Evolutionary conservation across 2,113 vertebrate species (phyloP), one percentile per base, ranked within the genome.

Genomic region (Vulpes ferrilata): DNA sequence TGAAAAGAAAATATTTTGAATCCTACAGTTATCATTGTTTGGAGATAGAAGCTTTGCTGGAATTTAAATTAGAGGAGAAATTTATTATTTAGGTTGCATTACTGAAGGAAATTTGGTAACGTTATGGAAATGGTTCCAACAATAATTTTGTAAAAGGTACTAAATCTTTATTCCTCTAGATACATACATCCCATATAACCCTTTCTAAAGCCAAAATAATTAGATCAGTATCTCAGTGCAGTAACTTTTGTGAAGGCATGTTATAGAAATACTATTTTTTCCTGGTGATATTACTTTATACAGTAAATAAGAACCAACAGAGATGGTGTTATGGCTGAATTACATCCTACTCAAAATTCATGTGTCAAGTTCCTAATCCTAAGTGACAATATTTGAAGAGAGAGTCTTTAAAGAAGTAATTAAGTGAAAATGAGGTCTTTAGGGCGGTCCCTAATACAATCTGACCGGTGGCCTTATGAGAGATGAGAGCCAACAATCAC

Each of bases 51-150:
- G 4, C 8, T 62, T 64, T 88, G 8, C 32, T 84, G 35, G 5
- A 88, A 91, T 59, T 81, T 93, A 79, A 93, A 79, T 59, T 91
- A 87, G 51, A 74, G 12, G 22, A 78, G 7, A 74, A 78, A 80
- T 32, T 55, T 53, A 53, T 79, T 67, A 64, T 38, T 48, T 59
- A 51, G 15, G 27, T 43, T 83, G 8, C 38, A n/a, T 71, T 59
- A 27, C 73, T 93, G 60, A 67, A 80, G 27, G 27, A 74, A 88
- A 74, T 83, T 74, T 73, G 62, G 16, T 60, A 93, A 84, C 35
- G 79, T 62, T 57, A 57, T 30, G 4, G 30, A 80, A 91, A 88
- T 55, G 1, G 12, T 55, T 87, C 78, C 7, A 35, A 80, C 5
- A 15, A 69, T 30, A 80, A 15, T 73, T 91, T 85, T 80, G 2